phyloP scores from a whole-genome alignment of 2,113 vertebrate genomes.

The Danionella cerebrum region DNA sequence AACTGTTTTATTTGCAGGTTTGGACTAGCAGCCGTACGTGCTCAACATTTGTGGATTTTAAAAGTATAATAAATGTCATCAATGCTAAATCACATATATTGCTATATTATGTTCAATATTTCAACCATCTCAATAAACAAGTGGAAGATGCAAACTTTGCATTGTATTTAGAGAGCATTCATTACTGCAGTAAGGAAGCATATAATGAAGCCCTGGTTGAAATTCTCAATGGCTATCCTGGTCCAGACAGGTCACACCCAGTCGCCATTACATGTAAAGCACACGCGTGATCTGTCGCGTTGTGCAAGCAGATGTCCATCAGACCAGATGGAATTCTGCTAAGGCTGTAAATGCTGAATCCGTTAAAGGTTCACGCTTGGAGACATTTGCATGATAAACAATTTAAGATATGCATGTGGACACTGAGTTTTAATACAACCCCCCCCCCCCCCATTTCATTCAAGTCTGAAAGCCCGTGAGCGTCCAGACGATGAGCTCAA shows the following conservation, averaged over 20 bases:
- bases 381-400: constrained; percentile 71
- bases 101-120: no score
- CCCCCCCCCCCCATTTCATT: constrained; percentile 39
- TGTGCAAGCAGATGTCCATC: constrained; percentile 24
- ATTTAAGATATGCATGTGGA: constrained; percentile 68
- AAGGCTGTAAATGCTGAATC: constrained; percentile 26
- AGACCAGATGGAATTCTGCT: constrained; percentile 32
- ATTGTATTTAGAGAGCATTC: no score
- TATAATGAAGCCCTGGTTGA: no score
- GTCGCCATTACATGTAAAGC: constrained; percentile 9
- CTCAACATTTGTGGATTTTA: no score
- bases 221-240: neutral
- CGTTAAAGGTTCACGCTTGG: constrained; percentile 13
- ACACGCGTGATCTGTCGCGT: constrained; percentile 21
- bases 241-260: constrained; percentile 14
- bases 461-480: constrained; percentile 20
- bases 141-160: no score
- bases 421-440: constrained; percentile 51
- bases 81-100: no score
- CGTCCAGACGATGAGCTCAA: constrained; percentile 12
- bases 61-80: no score
- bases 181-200: no score
- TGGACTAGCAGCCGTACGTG: no score
- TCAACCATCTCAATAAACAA: no score
- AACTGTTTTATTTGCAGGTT: no score